A percentile compares a stretch with the other conserved stretches of the same genome.
Evolutionary conservation across 2,113 vertebrate species (phyloP).

Genomic region (Sialia sialis): DNA sequence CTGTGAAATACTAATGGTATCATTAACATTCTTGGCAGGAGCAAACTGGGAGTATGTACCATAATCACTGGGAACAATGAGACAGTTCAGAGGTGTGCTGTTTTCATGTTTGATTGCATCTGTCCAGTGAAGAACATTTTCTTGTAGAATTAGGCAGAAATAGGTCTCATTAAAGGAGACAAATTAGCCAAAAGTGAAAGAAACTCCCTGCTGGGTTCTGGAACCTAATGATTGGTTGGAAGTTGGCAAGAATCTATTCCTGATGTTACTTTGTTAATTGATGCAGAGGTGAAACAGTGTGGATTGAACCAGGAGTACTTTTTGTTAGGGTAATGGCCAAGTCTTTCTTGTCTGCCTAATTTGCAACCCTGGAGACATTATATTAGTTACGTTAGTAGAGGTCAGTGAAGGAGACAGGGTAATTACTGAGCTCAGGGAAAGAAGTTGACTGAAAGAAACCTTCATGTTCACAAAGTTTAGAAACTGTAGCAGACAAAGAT

Average conservation of each 20-base stretch:
- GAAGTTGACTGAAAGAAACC: background rate
- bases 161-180: background rate
- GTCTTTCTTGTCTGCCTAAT: background rate
- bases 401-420: background rate
- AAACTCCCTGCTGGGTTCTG: background rate
- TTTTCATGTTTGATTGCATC: constrained; percentile 21
- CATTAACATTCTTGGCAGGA: constrained; percentile 12
- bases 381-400: background rate
- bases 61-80: background rate
- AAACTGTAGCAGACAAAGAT: background rate
- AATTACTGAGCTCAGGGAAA: background rate
- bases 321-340: background rate
- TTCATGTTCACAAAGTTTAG: background rate
- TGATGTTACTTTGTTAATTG: background rate
- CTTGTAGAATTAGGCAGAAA: constrained; percentile 4
- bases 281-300: background rate
- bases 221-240: background rate
- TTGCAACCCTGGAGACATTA: background rate
- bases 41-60: background rate
- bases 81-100: background rate
- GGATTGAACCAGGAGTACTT: background rate
- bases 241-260: background rate
- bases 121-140: constrained; percentile 23
- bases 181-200: background rate
- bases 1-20: constrained; percentile 6